These are phyloP conservation scores for Therioaphis trifolii DNA, from an alignment of 2,888 invertebrate species.

Conservation along the genomic window DNA sequence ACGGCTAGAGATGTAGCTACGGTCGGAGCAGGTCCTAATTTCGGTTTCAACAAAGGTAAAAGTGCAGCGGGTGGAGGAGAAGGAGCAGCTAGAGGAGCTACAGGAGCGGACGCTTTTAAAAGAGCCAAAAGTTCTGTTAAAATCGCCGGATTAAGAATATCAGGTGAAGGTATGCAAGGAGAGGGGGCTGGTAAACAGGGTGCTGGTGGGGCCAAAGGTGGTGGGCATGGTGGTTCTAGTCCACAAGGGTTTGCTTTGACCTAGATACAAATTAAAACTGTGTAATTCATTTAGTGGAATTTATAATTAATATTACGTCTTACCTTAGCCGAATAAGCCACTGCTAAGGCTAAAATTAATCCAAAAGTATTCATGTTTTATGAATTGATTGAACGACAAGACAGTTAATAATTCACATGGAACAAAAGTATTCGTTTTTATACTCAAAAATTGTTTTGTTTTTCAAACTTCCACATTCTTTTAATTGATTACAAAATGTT, in stretches of 20 bases:
- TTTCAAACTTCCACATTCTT: not conserved
- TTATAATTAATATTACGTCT: not conserved
- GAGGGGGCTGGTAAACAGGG: not conserved
- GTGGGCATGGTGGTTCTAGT: not conserved
- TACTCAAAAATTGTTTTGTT: not conserved
- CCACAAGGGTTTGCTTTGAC: not conserved
- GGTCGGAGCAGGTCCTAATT: not conserved
- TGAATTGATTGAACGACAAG: not conserved
- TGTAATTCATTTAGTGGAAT: no score
- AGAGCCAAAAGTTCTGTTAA: no score
- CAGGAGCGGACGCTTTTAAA: not conserved
- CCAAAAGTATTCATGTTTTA: constrained; percentile 15
- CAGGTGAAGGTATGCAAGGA: not conserved
- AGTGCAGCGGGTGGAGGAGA: not conserved
- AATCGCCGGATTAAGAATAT: no score
- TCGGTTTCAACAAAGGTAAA: fast-evolving
- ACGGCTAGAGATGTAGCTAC: not conserved
- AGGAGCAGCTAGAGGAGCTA: not conserved
- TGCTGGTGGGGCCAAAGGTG: not conserved
- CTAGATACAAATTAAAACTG: not conserved
- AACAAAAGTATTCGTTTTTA: not conserved
- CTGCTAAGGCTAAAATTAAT: not conserved
- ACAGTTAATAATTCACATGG: not conserved
- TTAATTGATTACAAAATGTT: not conserved
- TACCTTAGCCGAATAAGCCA: not conserved